Base-by-base conservation (phyloP, 53 echinoderm and acorn worm species). In the Holothuria leucospilota region DNA sequence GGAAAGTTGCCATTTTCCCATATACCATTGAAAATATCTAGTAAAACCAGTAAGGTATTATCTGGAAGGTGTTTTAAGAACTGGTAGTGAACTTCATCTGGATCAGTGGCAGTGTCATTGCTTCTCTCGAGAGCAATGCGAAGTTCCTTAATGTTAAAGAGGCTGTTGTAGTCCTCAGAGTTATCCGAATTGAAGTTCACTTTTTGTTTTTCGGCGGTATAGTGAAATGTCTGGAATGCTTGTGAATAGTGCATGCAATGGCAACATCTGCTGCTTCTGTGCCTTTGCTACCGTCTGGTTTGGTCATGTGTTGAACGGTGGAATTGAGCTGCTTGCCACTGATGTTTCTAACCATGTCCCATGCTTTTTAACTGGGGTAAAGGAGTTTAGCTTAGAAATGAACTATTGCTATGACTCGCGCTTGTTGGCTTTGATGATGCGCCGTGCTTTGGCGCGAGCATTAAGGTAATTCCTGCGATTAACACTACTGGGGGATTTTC, bases 231-330 rank as follows among this genome's bases (percentile, higher is more conserved):
- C 30, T 71, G 71, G 29, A 71, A 71, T 71, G 29, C 39, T 18
- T 21, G 71, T 28, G 71, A 39, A 28, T 24, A 24, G 29, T 21
- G 25, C 8, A 11, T 29, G 39, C 71, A n/a, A 13, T 71, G 27
- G 72, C 72, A 71, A 71, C 13, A 29, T 71, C 72, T 39, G 34
- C 40, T 13, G 6, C 39, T 71, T 71, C 72, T 71, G 25, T 71
- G 30, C 72, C 6, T 34, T 71, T 71, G 38, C 4, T 6, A 5
- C 72, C 72, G 21, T 71, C 30, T 23, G 72, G 25, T 71, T 49
- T 4, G 49, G 72, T 71, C 40, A 71, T 21, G 38, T 23, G 72
- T 16, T 6, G 72, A 34, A 71, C 39, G 34, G 46, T 39, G 5
- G 74, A 0, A 49, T 49, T 38, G 9, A 73, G 13, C 13, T 40